Base-by-base conservation (phyloP, 2,888 invertebrate species). In the Cephus pulcher region DNA sequence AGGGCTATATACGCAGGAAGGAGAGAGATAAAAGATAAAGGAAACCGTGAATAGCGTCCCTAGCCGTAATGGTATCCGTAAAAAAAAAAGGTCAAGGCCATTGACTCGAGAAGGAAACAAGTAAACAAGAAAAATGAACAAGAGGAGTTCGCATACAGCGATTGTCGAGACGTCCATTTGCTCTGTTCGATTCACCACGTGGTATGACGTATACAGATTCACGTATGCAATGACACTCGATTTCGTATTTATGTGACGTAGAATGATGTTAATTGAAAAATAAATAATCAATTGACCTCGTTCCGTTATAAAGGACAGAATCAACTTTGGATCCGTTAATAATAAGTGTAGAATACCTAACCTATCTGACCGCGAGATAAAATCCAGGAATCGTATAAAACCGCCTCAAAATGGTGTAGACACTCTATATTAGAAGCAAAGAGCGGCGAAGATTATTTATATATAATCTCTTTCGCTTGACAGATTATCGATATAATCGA, bases 381-480 rank as follows among this genome's bases (percentile, higher is more conserved):
- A 56, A 23, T 56, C 56, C 56, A 56, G 2, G 9, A 23, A 56
- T 56, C 56, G 23, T 56, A 56, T 23, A 9, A 23, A 56, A 3
- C 23, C 56, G 23, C 9, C 56, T 23, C 2, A 23, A 56, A 23
- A 56, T 56, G 23, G 23, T 23, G 2, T 9, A 9, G 23, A 15
- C 2, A 56, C 9, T 56, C 56, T 56, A 56, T 56, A 56, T 9
- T 9, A 23, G 23, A 23, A 56, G 23, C 23, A 9, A 23, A 56
- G 9, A 56, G 56, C 56, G 9, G 1, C 9, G 6, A 56, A 33
- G 33, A 79, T 82, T 80, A 82, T 80, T 82, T 77, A 77, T 78
- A 78, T 80, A 73, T 76, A 78, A 82, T 79, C 81, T 76, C 71
- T 75, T 73, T 76, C 69, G 69, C 40, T 74, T 73, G 35, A 32